Evolutionary conservation across 2,113 vertebrate species (phyloP).

Genomic region (Macrotus californicus): DNA sequence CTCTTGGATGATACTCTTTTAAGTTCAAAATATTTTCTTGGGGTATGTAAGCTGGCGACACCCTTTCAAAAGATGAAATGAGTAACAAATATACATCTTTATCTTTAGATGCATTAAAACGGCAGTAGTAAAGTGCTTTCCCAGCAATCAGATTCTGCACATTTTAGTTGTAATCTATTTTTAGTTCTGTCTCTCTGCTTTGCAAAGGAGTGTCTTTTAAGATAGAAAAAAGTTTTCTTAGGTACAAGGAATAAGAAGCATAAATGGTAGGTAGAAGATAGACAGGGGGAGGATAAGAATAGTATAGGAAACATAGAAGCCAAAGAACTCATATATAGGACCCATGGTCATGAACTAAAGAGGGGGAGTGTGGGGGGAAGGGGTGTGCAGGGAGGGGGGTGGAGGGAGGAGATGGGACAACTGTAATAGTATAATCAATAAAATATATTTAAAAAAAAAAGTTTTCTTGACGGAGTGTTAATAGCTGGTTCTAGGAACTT

Average conservation of each 20-base stretch:
- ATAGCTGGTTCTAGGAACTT: conserved; percentile 1
- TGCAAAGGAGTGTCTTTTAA: not conserved
- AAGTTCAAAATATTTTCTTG: conserved; percentile 52
- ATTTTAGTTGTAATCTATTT: not conserved
- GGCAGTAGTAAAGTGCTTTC: not conserved
- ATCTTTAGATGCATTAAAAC: not conserved
- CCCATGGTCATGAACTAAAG: no score
- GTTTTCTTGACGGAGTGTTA: not conserved
- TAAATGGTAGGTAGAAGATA: no score
- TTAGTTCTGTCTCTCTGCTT: not conserved
- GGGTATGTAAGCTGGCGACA: conserved; percentile 29
- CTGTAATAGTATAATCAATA: no score
- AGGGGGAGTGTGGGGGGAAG: no score
- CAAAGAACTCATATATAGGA: no score
- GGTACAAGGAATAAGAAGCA: no score
- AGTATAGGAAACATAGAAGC: no score
- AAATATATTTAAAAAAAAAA: no score
- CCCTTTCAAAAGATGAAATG: conserved; percentile 31
- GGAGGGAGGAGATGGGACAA: no score
- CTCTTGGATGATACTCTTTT: conserved; percentile 39
- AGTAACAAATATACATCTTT: not conserved
- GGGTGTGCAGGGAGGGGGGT: no score
- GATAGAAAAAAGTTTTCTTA: not conserved
- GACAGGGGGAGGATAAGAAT: no score
- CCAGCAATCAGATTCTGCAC: not conserved